These are phyloP conservation scores for Amphiura filiformis DNA, from an alignment of 35 echinoderm and acorn worm genomes.

Conservation along the genomic window DNA sequence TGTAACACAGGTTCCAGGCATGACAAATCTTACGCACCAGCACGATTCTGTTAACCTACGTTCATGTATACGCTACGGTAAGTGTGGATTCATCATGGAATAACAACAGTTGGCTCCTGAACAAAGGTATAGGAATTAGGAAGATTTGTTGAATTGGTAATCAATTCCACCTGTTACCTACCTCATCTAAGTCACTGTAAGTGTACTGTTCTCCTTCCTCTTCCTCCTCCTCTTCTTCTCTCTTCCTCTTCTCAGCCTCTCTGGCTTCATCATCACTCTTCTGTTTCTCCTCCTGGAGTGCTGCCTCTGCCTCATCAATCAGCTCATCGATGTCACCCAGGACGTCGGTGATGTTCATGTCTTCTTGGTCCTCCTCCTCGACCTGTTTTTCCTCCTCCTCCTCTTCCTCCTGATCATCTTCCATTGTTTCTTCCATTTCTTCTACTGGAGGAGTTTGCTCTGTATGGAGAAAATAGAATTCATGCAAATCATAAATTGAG, in stretches of 20 bases:
- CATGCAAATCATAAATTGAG: too few species aligned
- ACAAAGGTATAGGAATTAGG: too few species aligned
- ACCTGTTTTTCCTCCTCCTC: conserved; percentile 20
- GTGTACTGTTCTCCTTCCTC: neutral
- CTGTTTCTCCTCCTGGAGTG: conserved; percentile 42
- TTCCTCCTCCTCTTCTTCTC: conserved; percentile 6
- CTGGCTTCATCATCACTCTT: conserved; percentile 34
- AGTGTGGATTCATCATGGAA: too few species aligned
- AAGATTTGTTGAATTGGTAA: neutral
- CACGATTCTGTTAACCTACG: too few species aligned
- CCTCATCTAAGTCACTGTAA: neutral
- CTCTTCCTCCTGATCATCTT: conserved; percentile 48
- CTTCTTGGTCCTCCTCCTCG: conserved; percentile 50
- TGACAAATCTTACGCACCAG: too few species aligned
- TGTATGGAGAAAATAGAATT: neutral
- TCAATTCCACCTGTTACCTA: neutral
- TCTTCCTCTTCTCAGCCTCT: conserved; percentile 36
- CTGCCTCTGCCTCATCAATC: conserved; percentile 74
- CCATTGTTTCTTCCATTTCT: conserved; percentile 12
- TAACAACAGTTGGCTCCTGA: too few species aligned
- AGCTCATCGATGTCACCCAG: conserved; percentile 94
- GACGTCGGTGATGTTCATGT: conserved; percentile 82
- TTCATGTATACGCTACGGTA: too few species aligned
- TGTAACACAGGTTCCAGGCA: too few species aligned
- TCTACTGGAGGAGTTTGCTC: neutral